These are phyloP conservation scores for Mercenaria mercenaria DNA, from an alignment of 1,140 invertebrate genomes.

Conservation along the genomic window DNA sequence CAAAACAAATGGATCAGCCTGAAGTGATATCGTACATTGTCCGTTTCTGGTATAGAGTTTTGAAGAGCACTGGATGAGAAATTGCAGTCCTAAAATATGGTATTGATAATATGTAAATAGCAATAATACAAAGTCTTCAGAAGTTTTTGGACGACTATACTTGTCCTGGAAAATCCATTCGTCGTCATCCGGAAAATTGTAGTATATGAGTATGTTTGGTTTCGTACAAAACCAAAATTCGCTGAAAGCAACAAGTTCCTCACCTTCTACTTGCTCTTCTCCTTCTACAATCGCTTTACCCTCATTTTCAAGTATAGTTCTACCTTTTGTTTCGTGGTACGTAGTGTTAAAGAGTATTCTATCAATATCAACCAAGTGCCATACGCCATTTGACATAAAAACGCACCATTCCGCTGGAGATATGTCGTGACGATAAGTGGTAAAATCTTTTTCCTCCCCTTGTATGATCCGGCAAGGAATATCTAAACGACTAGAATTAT, in stretches of 20 bases:
- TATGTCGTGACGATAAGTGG: no score
- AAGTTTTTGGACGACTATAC: neutral
- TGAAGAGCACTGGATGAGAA: neutral
- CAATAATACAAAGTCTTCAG: neutral
- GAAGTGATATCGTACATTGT: neutral
- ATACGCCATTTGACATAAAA: neutral
- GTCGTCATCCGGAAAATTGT: neutral
- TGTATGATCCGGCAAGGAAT: no score
- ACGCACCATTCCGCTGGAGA: neutral
- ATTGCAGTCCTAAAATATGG: neutral
- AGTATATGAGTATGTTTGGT: neutral
- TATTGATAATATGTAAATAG: neutral
- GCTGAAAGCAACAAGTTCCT: neutral
- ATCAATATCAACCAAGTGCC: neutral
- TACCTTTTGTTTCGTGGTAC: neutral
- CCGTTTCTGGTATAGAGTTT: neutral
- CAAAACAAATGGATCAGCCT: neutral
- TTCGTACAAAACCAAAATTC: neutral
- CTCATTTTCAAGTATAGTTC: neutral
- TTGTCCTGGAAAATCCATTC: neutral
- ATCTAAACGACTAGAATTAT: no score
- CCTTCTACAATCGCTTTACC: neutral
- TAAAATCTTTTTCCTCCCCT: no score
- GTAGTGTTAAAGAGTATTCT: neutral
- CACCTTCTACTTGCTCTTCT: neutral